These are phyloP conservation scores for Regulus satrapa DNA, from an alignment of 2,113 vertebrate species.

Conservation along the genomic window DNA sequence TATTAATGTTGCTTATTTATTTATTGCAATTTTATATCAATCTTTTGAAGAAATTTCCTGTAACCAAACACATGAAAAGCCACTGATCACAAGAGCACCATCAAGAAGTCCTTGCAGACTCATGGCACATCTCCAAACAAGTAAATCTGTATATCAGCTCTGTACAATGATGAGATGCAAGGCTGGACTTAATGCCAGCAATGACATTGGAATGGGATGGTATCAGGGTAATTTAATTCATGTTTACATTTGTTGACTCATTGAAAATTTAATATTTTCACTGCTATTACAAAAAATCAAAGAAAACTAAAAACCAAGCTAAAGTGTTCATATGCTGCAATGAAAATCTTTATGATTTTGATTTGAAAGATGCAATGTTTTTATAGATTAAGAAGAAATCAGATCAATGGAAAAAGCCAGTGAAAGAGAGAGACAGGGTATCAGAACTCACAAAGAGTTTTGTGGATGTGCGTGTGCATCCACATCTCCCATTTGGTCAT, in stretches of 20 bases:
- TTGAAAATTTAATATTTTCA: not conserved
- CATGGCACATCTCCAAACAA: not conserved
- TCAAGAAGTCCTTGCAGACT: not conserved
- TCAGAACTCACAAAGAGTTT: not conserved
- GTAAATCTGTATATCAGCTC: not conserved
- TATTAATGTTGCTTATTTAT: not conserved
- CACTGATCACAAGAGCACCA: not conserved
- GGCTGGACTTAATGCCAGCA: not conserved
- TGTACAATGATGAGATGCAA: not conserved
- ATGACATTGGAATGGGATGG: not conserved
- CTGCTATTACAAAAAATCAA: not conserved
- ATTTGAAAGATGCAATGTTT: not conserved
- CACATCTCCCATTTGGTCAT: not conserved
- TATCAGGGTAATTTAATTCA: not conserved
- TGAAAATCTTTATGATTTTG: not conserved
- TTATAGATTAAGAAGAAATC: not conserved
- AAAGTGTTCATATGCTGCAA: not conserved
- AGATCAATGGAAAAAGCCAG: not conserved
- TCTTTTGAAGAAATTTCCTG: not conserved
- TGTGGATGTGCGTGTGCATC: rapidly evolving
- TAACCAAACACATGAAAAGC: not conserved
- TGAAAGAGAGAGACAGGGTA: not conserved
- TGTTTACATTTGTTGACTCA: not conserved
- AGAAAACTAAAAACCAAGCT: not conserved
- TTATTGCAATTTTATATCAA: not conserved